phyloP scores from a whole-genome alignment of 2,888 invertebrate species.

The Sminthurinus aureus region DNA sequence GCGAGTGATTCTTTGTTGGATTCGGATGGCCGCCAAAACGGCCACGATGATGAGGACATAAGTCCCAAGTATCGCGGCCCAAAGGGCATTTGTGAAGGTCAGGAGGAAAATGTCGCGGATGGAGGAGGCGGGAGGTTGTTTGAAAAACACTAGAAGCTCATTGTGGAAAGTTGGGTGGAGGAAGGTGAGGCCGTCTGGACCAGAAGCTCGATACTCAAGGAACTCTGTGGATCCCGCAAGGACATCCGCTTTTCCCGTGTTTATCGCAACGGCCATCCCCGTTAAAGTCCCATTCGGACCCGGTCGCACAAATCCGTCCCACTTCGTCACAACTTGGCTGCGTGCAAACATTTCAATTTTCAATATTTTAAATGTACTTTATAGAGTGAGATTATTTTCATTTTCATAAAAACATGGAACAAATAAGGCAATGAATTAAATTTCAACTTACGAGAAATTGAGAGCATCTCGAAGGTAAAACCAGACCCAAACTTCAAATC shows the following conservation, averaged over 20 bases:
- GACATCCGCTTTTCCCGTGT: conserved; percentile 40
- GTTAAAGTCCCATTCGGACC: conserved; percentile 45
- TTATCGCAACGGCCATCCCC: conserved; percentile 45
- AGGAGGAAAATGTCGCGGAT: conserved; percentile 50
- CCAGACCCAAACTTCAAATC: conserved; percentile 45
- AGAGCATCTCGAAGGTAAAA: conserved; percentile 47
- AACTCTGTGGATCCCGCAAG: conserved; percentile 42
- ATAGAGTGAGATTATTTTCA: neutral
- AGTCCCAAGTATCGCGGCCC: conserved; percentile 15
- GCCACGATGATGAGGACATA: conserved; percentile 4
- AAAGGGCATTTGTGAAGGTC: conserved; percentile 47
- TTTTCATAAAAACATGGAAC: neutral
- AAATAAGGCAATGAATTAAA: neutral
- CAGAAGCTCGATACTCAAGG: conserved; percentile 40
- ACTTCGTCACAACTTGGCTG: conserved; percentile 36
- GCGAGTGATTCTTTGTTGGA: neutral
- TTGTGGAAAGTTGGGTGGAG: conserved; percentile 43
- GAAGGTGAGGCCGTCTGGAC: conserved; percentile 46
- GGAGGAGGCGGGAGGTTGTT: conserved; percentile 48
- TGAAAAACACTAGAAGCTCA: conserved; percentile 46
- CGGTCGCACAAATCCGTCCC: conserved; percentile 32
- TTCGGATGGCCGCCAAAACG: neutral
- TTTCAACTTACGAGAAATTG: conserved; percentile 47
- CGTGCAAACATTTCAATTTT: neutral
- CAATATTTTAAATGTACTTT: neutral